Evolutionary conservation across 2,797 vertebrate genomes (phyloP), one percentile per base, ranked within the genome.

Genomic region (Alosa sapidissima): DNA sequence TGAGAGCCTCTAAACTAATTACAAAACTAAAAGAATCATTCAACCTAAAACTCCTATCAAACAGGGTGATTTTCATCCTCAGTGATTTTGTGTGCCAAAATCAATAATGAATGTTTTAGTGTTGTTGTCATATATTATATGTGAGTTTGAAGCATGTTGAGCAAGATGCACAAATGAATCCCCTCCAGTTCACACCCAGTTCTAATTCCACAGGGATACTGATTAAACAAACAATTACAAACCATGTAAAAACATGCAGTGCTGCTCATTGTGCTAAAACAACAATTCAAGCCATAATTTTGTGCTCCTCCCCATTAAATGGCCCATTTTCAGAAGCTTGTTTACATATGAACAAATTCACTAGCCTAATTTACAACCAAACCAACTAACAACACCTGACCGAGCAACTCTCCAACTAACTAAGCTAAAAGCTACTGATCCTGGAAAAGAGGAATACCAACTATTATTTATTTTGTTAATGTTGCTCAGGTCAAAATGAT

Each of bases 1-100:
- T 86, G 86, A 84, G 85, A 88, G 82, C 88, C 85, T 85, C 85
- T 21, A 88, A 87, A 86, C 88, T 21, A 82, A 90, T 88, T 90
- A 24, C 58, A 60, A 84, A 19, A 51, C 48, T 10, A 52, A 14
- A 21, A 62, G 19, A 75, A 5, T 19, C 19, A 47, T 1, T 47
- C 14, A 78, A 47, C 45, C 16, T 7, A 19, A 78, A 75, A 41
- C 24, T 9, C 10, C 1, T 28, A 62, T 21, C n/a, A 41, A 72
- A 41, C 41, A 41, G 33, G 68, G 13, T 28, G 68, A 16, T 72
- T 72, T 72, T 41, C 7, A 72, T 13, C 13, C 41, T 72, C 33
- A 41, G 24, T 68, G 11, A 72, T 41, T 72, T 41, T 36, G 33
- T 16, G 36, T 72, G 11, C 11, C 14, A 41, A 41, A 41, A 75